Evolutionary conservation across 2,797 vertebrate genomes (phyloP).

Genomic region (Cyprinella venusta): DNA sequence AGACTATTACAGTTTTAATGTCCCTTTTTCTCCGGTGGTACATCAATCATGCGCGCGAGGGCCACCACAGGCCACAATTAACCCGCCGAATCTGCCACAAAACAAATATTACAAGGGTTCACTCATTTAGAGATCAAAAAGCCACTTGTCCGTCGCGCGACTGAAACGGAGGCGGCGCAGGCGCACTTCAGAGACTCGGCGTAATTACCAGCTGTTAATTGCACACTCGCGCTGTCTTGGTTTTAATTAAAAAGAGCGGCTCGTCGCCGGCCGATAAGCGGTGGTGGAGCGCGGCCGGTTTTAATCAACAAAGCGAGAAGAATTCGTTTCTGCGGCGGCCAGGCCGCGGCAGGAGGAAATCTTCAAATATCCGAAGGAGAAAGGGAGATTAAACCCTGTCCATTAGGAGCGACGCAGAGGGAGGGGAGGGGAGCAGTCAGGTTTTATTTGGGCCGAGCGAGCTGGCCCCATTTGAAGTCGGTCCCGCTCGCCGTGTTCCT

Average conservation of each 20-base stretch:
- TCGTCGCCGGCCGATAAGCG: slow-evolving; percentile 97
- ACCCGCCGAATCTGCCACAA: slow-evolving; percentile 96
- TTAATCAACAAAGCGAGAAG: slow-evolving; percentile 99
- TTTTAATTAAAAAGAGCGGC: slow-evolving; percentile 99
- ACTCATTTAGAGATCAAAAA: slow-evolving; percentile 99
- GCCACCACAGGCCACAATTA: slow-evolving; percentile 96
- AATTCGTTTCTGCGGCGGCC: slow-evolving; percentile 93
- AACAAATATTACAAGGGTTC: slow-evolving; percentile 99
- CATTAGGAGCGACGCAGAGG: slow-evolving; percentile 79
- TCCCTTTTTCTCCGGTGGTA: slow-evolving; percentile 78
- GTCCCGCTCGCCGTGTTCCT: slow-evolving; percentile 84
- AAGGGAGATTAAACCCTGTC: slow-evolving; percentile 97
- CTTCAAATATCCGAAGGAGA: slow-evolving; percentile 94
- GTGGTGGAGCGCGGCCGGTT: slow-evolving; percentile 86
- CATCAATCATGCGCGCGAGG: slow-evolving; percentile 90
- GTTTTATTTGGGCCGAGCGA: slow-evolving; percentile 93
- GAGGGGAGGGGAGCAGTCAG: slow-evolving; percentile 81
- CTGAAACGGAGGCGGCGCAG: slow-evolving; percentile 97
- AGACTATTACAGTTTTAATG: slow-evolving; percentile 86
- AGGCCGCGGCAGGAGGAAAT: slow-evolving; percentile 91
- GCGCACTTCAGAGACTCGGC: slow-evolving; percentile 95
- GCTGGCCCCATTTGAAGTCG: slow-evolving; percentile 94
- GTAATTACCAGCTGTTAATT: slow-evolving; percentile 99
- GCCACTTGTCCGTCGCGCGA: slow-evolving; percentile 99
- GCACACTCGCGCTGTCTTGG: slow-evolving; percentile 98